Conservation (phyloP, 2,113 vertebrate genomes). For the Bufo bufo region DNA sequence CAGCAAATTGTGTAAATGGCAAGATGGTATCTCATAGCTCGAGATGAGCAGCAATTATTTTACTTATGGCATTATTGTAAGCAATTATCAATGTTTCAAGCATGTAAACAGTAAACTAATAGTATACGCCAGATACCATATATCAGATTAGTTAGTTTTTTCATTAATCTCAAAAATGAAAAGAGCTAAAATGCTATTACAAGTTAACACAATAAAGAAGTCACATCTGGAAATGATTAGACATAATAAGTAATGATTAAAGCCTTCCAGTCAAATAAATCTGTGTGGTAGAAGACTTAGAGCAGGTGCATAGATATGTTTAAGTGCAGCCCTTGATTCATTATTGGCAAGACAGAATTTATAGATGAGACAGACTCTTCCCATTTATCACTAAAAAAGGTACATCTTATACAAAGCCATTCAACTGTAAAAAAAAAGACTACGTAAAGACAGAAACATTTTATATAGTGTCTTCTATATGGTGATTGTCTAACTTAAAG, state of each 20-base stretch:
- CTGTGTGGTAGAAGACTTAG: background rate
- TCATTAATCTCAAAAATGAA: constrained; percentile 21
- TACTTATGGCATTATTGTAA: background rate
- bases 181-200: background rate
- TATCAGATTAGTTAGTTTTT: background rate
- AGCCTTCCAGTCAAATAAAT: constrained; percentile 1
- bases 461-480: background rate
- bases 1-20: background rate
- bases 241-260: constrained; percentile 5
- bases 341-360: constrained; percentile 36
- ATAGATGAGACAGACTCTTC: constrained; percentile 16
- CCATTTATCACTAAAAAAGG: background rate
- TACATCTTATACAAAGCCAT: background rate
- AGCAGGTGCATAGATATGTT: constrained; percentile 31
- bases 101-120: background rate
- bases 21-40: no score
- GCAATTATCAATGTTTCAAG: background rate
- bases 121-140: background rate
- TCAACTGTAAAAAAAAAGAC: background rate
- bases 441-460: background rate
- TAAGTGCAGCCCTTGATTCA: constrained; percentile 22
- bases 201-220: constrained; percentile 8
- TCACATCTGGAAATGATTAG: constrained; percentile 38
- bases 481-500: background rate
- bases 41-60: background rate